phyloP scores from a whole-genome alignment of 2,113 vertebrate species.

The Platysternon megacephalum region DNA sequence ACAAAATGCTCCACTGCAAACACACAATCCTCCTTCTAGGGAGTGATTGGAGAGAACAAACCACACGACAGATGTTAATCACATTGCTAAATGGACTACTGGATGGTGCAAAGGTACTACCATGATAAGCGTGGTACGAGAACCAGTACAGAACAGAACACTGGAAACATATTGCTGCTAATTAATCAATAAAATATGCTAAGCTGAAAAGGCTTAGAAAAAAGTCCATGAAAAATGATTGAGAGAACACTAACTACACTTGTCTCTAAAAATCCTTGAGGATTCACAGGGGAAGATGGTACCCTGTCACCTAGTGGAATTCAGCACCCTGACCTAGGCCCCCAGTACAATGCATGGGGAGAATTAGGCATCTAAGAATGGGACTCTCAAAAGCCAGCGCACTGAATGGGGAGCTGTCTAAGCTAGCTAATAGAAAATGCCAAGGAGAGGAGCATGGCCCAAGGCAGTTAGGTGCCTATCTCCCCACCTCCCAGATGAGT shows the following conservation, averaged over 20 bases:
- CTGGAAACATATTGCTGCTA: not conserved
- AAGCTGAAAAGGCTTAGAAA: not conserved
- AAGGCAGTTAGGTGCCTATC: not conserved
- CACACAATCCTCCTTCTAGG: not conserved
- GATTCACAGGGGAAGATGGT: not conserved
- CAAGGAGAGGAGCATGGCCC: not conserved
- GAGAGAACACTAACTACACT: not conserved
- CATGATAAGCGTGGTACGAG: not conserved
- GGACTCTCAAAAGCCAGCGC: not conserved
- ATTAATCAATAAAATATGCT: not conserved
- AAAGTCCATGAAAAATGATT: not conserved
- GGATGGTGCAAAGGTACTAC: not conserved
- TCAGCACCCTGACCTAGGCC: not conserved
- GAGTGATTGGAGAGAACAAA: not conserved
- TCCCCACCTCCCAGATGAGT: not conserved
- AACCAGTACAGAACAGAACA: not conserved
- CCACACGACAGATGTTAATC: not conserved
- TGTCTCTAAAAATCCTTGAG: not conserved
- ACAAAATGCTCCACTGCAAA: not conserved
- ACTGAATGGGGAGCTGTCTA: not conserved
- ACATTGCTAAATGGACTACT: not conserved
- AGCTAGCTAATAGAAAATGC: not conserved
- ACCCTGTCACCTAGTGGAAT: not conserved
- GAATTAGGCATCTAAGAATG: not conserved
- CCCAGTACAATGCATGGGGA: not conserved